Evolutionary conservation across 1,140 invertebrate genomes (phyloP).

Genomic region (Galendromus occidentalis): DNA sequence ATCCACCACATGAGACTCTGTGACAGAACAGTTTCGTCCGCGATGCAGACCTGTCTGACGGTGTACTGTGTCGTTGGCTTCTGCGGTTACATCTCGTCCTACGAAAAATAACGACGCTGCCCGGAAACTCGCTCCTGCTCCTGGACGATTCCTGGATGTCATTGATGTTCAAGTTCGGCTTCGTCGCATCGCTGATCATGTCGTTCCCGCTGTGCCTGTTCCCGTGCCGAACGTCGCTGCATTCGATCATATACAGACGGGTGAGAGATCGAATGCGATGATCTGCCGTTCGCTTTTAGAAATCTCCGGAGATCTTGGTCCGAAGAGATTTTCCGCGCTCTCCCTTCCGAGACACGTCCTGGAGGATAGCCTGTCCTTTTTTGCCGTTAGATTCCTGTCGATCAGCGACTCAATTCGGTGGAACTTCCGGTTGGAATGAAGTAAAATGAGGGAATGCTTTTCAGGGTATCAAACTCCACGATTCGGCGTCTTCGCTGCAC

Average conservation of each 20-base stretch:
- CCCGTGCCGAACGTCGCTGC: constrained; percentile 76
- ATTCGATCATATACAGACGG: constrained; percentile 68
- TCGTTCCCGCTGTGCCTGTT: constrained; percentile 92
- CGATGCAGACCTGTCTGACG: constrained; percentile 1
- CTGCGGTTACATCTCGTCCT: constrained; percentile 86
- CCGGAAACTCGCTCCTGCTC: constrained; percentile 71
- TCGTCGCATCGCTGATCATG: constrained; percentile 78
- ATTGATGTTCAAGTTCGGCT: constrained; percentile 74
- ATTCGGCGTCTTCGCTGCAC: constrained; percentile 12
- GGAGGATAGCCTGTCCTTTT: too few species aligned
- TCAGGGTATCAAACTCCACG: constrained; percentile 18
- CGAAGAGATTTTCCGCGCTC: constrained; percentile 11
- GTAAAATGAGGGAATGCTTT: too few species aligned
- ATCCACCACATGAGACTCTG: constrained; percentile 20
- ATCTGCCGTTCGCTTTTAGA: constrained; percentile 11
- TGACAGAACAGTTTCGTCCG: constrained; percentile 21
- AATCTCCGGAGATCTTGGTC: not conserved
- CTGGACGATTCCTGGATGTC: constrained; percentile 55
- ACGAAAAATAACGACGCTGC: constrained; percentile 34
- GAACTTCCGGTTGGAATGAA: too few species aligned
- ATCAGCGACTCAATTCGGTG: too few species aligned
- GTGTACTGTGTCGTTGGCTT: constrained; percentile 43
- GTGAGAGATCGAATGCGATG: constrained; percentile 36
- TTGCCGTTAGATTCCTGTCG: too few species aligned
- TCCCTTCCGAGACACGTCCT: not conserved